phyloP scores from a whole-genome alignment of 2,888 invertebrate species.

The Hoplodrina ambigua region DNA sequence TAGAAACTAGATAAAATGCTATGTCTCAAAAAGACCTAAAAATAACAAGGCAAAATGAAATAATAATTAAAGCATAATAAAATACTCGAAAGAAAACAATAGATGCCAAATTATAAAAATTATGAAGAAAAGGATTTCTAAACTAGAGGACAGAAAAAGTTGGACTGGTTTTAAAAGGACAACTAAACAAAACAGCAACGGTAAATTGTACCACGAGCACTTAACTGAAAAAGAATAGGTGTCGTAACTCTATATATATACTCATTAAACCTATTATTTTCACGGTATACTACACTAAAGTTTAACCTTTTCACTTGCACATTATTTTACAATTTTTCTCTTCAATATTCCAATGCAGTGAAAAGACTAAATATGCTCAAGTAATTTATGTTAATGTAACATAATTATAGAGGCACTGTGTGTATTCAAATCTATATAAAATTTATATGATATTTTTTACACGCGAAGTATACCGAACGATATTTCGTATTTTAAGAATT shows the following conservation, averaged over 20 bases:
- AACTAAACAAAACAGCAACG: slow-evolving; percentile 63
- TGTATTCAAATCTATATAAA: slow-evolving; percentile 86
- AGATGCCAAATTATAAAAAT: slow-evolving; percentile 70
- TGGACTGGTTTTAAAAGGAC: slow-evolving; percentile 62
- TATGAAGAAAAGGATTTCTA: slow-evolving; percentile 48
- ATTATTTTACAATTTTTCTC: slow-evolving; percentile 54
- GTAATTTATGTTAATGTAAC: slow-evolving; percentile 91
- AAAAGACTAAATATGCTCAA: slow-evolving; percentile 88
- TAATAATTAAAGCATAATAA: slow-evolving; percentile 68
- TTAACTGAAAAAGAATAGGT: slow-evolving; percentile 77
- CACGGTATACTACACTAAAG: slow-evolving; percentile 84
- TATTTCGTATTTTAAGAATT: slow-evolving; percentile 71
- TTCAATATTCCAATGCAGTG: slow-evolving; percentile 73
- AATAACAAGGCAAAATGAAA: slow-evolving; percentile 68
- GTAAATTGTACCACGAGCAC: slow-evolving; percentile 80
- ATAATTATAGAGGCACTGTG: slow-evolving; percentile 91
- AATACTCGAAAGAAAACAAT: slow-evolving; percentile 67
- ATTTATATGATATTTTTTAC: slow-evolving; percentile 84
- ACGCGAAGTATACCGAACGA: slow-evolving; percentile 77
- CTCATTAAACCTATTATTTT: slow-evolving; percentile 83
- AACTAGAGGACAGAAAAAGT: slow-evolving; percentile 58
- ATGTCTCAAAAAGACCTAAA: slow-evolving; percentile 77
- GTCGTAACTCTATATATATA: slow-evolving; percentile 79
- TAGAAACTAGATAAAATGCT: slow-evolving; percentile 75
- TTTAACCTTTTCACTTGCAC: slow-evolving; percentile 85